Conservation (phyloP, 30 jellyfish, hydroid and myxozoan genomes). For the Hydra vulgaris region DNA sequence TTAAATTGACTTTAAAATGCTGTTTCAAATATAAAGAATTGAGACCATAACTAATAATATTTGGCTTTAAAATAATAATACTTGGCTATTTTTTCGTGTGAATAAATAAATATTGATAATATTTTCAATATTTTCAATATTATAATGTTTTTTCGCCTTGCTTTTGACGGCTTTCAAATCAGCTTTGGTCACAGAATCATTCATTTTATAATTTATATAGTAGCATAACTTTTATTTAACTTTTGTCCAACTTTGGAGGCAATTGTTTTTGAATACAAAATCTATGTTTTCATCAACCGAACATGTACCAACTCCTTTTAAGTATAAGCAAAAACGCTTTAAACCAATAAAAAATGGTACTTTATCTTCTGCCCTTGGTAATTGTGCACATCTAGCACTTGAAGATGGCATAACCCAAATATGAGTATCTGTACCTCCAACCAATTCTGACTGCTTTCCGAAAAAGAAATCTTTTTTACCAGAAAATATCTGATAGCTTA, state of each 20-base stretch:
- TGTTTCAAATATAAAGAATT: no score
- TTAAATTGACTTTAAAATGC: no score
- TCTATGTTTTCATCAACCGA: conserved; percentile 26
- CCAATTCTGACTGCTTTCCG: conserved; percentile 16
- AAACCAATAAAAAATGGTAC: conserved; percentile 31
- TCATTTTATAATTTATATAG: no score
- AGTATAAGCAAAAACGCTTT: conserved; percentile 15
- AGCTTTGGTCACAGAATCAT: no score
- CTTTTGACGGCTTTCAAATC: no score
- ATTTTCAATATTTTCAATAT: no score
- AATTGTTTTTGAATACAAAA: conserved; percentile 16
- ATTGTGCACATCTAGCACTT: conserved; percentile 37
- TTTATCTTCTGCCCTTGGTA: conserved; percentile 35
- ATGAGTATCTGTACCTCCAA: conserved; percentile 23
- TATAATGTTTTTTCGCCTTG: no score
- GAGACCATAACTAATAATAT: no score
- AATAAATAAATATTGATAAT: no score
- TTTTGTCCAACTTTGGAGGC: conserved; percentile 22
- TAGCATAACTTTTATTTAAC: not conserved
- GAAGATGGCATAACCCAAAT: conserved; percentile 48
- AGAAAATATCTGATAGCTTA: conserved; percentile 28
- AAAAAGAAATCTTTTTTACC: conserved; percentile 20
- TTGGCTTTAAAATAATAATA: no score
- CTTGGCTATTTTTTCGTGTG: no score
- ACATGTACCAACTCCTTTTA: conserved; percentile 8